Evolutionary conservation across 2,888 invertebrate genomes (phyloP).

Genomic region (Drosophila demipolita): DNA sequence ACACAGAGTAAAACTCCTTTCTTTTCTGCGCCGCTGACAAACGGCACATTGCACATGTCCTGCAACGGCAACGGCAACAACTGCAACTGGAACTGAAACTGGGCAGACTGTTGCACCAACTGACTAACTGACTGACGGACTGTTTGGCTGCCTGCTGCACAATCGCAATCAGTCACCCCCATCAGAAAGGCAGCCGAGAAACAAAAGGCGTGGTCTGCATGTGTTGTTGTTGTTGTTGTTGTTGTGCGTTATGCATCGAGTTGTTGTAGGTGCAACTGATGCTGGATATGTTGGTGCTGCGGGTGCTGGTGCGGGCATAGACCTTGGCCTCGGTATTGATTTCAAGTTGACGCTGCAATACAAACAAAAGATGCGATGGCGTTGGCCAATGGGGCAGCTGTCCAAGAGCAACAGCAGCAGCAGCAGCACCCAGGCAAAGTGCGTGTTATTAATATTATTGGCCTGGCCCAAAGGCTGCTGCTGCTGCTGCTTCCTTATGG

Average conservation of each 20-base stretch:
- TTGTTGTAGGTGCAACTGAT: slow-evolving; percentile 40
- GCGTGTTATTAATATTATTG: slow-evolving; percentile 81
- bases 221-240: slow-evolving; percentile 15
- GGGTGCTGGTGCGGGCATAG: slow-evolving; percentile 42
- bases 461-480: slow-evolving; percentile 64
- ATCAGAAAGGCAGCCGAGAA: slow-evolving; percentile 78
- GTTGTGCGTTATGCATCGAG: slow-evolving; percentile 15
- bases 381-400: slow-evolving; percentile 59
- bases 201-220: slow-evolving; percentile 68
- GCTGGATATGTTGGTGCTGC: slow-evolving; percentile 41
- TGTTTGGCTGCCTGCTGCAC: slow-evolving; percentile 58
- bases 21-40: slow-evolving; percentile 81
- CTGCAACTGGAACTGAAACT: slow-evolving; percentile 37
- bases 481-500: slow-evolving; percentile 51
- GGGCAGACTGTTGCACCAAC: slow-evolving; percentile 34
- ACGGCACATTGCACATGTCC: slow-evolving; percentile 81
- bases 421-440: slow-evolving; percentile 60
- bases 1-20: slow-evolving; percentile 71
- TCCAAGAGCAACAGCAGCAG: slow-evolving; percentile 50
- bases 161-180: slow-evolving; percentile 79
- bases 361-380: slow-evolving; percentile 73
- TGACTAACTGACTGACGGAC: slow-evolving; percentile 14
- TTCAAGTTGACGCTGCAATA: slow-evolving; percentile 81
- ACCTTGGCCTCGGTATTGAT: slow-evolving; percentile 79
- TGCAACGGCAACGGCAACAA: slow-evolving; percentile 34